Percentiles rank a stretch among this genome's conserved stretches.
These are phyloP conservation scores for Crossocerus cetratus DNA, from an alignment of 2,888 invertebrate species.

Conservation along the genomic window DNA sequence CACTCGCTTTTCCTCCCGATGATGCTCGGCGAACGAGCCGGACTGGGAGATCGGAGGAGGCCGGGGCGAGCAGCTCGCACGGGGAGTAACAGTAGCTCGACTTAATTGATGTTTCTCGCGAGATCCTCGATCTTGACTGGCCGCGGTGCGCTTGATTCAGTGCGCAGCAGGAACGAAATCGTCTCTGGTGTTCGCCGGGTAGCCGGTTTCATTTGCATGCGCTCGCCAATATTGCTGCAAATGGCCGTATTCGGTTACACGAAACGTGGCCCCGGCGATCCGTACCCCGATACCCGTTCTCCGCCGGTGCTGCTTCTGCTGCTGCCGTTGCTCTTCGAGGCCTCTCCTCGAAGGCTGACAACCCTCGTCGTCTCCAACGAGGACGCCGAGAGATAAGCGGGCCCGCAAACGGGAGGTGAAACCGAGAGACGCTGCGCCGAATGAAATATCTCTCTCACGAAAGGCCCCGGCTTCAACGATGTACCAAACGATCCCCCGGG, in stretches of 20 bases:
- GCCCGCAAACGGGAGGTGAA: constrained; percentile 54
- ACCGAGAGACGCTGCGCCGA: constrained; percentile 59
- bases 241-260: constrained; percentile 42
- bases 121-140: constrained; percentile 6
- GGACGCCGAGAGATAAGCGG: constrained; percentile 59
- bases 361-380: constrained; percentile 20
- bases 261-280: constrained; percentile 39
- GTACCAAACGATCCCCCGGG: constrained; percentile 58
- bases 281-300: constrained; percentile 40
- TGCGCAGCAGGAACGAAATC: constrained; percentile 4
- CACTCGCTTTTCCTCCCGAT: background rate
- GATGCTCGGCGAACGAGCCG: background rate
- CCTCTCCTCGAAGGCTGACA: constrained; percentile 22
- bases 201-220: constrained; percentile 41
- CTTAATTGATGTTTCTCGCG: background rate
- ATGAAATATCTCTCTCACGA: constrained; percentile 72
- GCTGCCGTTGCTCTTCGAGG: constrained; percentile 42
- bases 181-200: constrained; percentile 21
- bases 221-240: constrained; percentile 33
- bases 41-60: background rate
- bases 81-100: background rate
- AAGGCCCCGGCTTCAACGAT: constrained; percentile 39
- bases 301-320: constrained; percentile 29
- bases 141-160: constrained; percentile 1
- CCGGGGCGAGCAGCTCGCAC: background rate